phyloP scores from a whole-genome alignment of 2,113 vertebrate genomes.

The Cryptotis parvus region DNA sequence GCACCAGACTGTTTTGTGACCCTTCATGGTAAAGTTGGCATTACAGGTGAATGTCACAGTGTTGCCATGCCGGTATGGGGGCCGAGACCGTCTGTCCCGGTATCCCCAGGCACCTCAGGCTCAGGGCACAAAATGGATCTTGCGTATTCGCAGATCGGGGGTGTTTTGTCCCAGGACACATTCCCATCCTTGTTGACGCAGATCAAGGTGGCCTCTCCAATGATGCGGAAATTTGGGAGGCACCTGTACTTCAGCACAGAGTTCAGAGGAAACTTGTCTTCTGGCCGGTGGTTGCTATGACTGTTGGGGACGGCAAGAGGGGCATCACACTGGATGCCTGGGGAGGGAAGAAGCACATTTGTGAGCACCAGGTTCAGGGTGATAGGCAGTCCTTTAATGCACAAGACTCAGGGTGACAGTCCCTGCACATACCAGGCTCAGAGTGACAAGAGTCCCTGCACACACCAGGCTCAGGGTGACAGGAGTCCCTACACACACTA shows the following conservation, averaged over 20 bases:
- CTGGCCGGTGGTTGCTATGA: accelerated
- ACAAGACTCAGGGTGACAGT: no score
- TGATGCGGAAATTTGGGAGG: accelerated
- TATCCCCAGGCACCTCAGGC: slow-evolving; percentile 54
- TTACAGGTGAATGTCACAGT: slow-evolving; percentile 76
- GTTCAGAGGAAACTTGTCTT: neutral
- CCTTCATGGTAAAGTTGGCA: slow-evolving; percentile 78
- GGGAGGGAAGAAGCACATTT: neutral
- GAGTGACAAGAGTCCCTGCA: no score
- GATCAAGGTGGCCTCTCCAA: slow-evolving; percentile 47
- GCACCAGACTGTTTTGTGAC: slow-evolving; percentile 73
- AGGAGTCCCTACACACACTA: no score
- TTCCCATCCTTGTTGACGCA: slow-evolving; percentile 56
- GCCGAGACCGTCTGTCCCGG: neutral
- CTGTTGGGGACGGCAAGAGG: slow-evolving; percentile 59
- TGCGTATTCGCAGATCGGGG: slow-evolving; percentile 77
- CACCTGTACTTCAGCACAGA: slow-evolving; percentile 42
- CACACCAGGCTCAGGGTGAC: no score
- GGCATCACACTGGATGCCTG: slow-evolving; percentile 68
- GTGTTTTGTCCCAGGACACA: slow-evolving; percentile 79
- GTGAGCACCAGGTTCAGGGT: neutral
- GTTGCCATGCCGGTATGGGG: slow-evolving; percentile 49
- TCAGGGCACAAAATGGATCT: accelerated
- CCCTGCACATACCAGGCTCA: no score
- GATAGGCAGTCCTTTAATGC: no score